Base-by-base conservation (phyloP, 2,888 invertebrate genomes). In the Habrosyne pyritoides region DNA sequence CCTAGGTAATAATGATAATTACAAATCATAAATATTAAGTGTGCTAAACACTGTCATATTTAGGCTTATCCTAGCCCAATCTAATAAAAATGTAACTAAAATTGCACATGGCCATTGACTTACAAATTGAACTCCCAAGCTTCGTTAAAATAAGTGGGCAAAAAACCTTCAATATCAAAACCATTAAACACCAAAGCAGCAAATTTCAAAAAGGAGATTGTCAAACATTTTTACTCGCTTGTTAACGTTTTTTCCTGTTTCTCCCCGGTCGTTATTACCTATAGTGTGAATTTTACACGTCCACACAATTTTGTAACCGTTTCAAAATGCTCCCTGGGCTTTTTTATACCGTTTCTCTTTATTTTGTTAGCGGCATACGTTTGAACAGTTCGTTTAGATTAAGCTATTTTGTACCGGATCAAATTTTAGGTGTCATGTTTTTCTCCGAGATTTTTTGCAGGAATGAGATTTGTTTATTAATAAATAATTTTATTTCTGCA, bases 201-300 rank as follows among this genome's bases (percentile, higher is more conserved):
- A 53, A 52, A 60, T 63, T 60, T 53, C 48, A 28, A 10, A 46
- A 59, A 60, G 65, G 54, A 59, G 58, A 67, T 68, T 67, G 54
- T 63, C 53, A 56, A 69, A 64, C 30, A 60, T 64, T 64, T 67
- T 64, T 57, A 60, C 54, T 52, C 54, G 56, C 50, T 63, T 66
- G 68, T 68, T 64, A 61, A 54, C 53, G 26, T 61, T 46, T 51
- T 22, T 28, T 12, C 30, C 26, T 18, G 22, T 42, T 54, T 14
- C n/a, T 49, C 55, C 56, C 54, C 53, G 49, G 18, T 42, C 33
- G 47, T 24, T 52, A 33, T 26, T 50, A 36, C 26, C 42, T 18
- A n/a, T 51, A 28, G 47, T 54, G 52, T 42, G 54, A 56, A 55
- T 54, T 58, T 56, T 53, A 53, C 57, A 59, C 53, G 52, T 53